Evolutionary conservation across 2,797 vertebrate genomes (phyloP).

Genomic region (Benthosema pterotum): DNA sequence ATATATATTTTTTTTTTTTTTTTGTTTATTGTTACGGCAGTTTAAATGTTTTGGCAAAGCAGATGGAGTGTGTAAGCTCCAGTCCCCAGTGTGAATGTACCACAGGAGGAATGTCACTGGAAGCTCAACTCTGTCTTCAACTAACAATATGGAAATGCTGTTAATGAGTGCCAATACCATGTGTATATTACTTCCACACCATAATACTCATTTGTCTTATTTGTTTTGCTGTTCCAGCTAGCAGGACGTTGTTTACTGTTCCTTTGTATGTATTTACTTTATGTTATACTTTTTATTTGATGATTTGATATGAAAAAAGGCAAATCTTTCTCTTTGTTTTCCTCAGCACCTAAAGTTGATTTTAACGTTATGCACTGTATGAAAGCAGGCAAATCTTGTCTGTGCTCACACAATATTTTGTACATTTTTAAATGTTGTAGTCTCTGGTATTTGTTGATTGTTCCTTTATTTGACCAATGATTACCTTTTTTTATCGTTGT

Average conservation of each 20-base stretch:
- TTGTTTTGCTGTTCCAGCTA: conserved; percentile 12
- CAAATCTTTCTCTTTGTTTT: conserved; percentile 19
- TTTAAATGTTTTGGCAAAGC: not conserved
- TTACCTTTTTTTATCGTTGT: conserved; percentile 36
- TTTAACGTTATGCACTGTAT: conserved; percentile 62
- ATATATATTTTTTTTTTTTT: too few species aligned
- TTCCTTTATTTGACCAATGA: conserved; percentile 32
- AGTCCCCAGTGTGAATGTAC: conserved; percentile 1
- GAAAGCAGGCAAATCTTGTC: conserved; percentile 7
- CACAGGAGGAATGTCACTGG: not conserved
- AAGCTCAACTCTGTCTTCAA: conserved; percentile 3
- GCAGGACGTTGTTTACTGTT: conserved; percentile 16
- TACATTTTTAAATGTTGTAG: conserved; percentile 23
- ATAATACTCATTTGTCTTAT: conserved; percentile 18
- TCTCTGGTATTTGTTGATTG: conserved; percentile 23
- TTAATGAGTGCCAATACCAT: conserved; percentile 7
- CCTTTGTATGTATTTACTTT: conserved; percentile 29
- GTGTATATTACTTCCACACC: conserved; percentile 25
- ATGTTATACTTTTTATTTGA: conserved; percentile 15
- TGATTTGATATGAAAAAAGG: not conserved
- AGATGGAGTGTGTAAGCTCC: not conserved
- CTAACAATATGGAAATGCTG: conserved; percentile 2
- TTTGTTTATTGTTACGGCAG: not conserved
- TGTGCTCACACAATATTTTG: conserved; percentile 18
- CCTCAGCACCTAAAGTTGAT: conserved; percentile 31